These are phyloP conservation scores for Mythimna ferrago DNA, from an alignment of 2,888 invertebrate species.

Conservation along the genomic window DNA sequence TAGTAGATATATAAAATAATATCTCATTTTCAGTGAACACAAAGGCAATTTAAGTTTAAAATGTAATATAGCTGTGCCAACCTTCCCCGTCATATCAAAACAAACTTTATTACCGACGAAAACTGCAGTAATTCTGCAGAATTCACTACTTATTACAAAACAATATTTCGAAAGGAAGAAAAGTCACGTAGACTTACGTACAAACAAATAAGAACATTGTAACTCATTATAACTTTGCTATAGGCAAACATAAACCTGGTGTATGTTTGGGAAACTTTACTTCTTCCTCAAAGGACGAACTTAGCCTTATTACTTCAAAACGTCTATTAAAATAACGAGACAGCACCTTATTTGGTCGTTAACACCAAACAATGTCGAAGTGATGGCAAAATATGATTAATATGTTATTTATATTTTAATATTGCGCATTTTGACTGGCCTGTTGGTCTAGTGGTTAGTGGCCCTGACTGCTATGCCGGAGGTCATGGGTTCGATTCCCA, in stretches of 20 bases:
- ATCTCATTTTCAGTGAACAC: not conserved
- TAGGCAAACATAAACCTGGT: slow-evolving; percentile 66
- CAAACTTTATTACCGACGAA: slow-evolving; percentile 35
- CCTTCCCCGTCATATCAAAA: slow-evolving; percentile 19
- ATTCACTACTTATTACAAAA: slow-evolving; percentile 58
- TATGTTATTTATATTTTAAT: slow-evolving; percentile 14
- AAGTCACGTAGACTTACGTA: slow-evolving; percentile 72
- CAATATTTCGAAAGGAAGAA: slow-evolving; percentile 67
- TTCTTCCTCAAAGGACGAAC: slow-evolving; percentile 58
- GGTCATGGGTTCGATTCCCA: too few relatives aligned
- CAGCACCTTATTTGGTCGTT: slow-evolving; percentile 58
- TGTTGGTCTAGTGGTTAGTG: too few relatives aligned
- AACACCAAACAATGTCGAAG: slow-evolving; percentile 55
- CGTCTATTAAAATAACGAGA: slow-evolving; percentile 63
- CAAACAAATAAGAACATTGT: slow-evolving; percentile 70
- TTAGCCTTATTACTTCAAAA: slow-evolving; percentile 68
- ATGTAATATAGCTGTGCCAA: slow-evolving; percentile 9
- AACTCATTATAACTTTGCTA: slow-evolving; percentile 79
- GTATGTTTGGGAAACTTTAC: slow-evolving; percentile 66
- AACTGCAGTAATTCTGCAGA: slow-evolving; percentile 63
- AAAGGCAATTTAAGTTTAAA: slow-evolving; percentile 22
- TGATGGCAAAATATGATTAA: slow-evolving; percentile 30
- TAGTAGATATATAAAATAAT: not conserved
- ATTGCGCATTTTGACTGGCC: too few relatives aligned
- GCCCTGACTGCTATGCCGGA: too few relatives aligned